These are phyloP conservation scores for Protosalanx chinensis DNA, from an alignment of 2,797 vertebrate species.

Conservation along the genomic window DNA sequence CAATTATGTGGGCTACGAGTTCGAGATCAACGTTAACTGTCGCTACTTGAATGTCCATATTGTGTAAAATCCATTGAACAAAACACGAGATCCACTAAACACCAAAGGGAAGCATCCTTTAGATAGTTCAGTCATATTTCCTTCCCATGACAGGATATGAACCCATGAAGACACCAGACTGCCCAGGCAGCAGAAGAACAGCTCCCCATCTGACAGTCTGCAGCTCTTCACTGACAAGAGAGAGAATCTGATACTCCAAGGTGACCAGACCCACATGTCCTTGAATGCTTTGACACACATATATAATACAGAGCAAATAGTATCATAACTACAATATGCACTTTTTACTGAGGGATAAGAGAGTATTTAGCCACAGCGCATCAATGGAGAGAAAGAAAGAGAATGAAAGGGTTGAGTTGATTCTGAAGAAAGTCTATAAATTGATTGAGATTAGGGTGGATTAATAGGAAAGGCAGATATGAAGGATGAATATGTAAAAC, in stretches of 20 bases:
- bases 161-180: constrained; percentile 33
- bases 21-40: constrained; percentile 28
- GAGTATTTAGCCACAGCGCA: no score
- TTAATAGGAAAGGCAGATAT: no score
- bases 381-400: background rate
- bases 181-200: constrained; percentile 20
- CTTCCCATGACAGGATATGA: constrained; percentile 29
- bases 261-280: background rate
- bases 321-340: no score
- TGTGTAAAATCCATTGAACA: background rate
- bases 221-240: background rate
- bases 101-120: background rate
- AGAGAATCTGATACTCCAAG: background rate
- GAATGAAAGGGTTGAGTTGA: background rate
- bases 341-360: no score
- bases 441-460: no score
- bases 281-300: background rate
- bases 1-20: constrained; percentile 28
- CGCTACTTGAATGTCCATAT: constrained; percentile 24
- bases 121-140: constrained; percentile 18
- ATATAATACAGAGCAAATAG: no score
- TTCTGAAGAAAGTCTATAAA: no score
- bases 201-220: constrained; percentile 8
- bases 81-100: background rate
- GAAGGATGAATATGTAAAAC: no score